Percentiles rank a stretch among this genome's conserved stretches.
Evolutionary conservation across 1,140 invertebrate species (phyloP).

Genomic region (Drosophila trapezifrons): DNA sequence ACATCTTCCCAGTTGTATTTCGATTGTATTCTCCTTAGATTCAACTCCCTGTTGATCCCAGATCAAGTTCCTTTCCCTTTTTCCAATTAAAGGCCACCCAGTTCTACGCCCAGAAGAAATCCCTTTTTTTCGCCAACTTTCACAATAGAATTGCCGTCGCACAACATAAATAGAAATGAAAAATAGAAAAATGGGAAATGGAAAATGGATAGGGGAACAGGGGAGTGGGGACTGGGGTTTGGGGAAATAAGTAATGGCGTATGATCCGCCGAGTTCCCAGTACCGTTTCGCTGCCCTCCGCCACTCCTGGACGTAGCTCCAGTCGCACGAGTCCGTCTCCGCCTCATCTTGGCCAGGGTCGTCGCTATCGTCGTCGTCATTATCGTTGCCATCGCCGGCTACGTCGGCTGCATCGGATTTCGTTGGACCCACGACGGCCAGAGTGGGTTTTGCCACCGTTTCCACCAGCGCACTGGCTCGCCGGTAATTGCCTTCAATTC

Average conservation of each 20-base stretch:
- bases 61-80: slow-evolving; percentile 34
- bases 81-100: slow-evolving; percentile 18
- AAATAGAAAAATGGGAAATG: slow-evolving; percentile 41
- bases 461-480: slow-evolving; percentile 86
- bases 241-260: slow-evolving; percentile 42
- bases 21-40: background rate
- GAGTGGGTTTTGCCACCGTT: slow-evolving; percentile 81
- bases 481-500: slow-evolving; percentile 88
- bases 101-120: slow-evolving; percentile 26
- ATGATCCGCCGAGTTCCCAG: slow-evolving; percentile 65
- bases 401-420: slow-evolving; percentile 83
- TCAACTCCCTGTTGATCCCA: background rate
- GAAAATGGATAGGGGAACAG: background rate
- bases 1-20: slow-evolving; percentile 10
- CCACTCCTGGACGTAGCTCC: slow-evolving; percentile 91
- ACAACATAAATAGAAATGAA: slow-evolving; percentile 29
- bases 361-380: slow-evolving; percentile 64
- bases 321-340: slow-evolving; percentile 86
- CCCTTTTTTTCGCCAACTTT: slow-evolving; percentile 40
- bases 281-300: slow-evolving; percentile 84
- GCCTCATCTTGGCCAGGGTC: slow-evolving; percentile 76
- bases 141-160: slow-evolving; percentile 50
- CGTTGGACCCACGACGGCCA: slow-evolving; percentile 75
- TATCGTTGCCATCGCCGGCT: slow-evolving; percentile 69
- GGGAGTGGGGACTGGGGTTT: slow-evolving; percentile 33